A percentile compares a stretch with the other conserved stretches of the same genome.
Evolutionary conservation across 2,888 invertebrate species (phyloP).

Genomic region (Polyploca ridens): DNA sequence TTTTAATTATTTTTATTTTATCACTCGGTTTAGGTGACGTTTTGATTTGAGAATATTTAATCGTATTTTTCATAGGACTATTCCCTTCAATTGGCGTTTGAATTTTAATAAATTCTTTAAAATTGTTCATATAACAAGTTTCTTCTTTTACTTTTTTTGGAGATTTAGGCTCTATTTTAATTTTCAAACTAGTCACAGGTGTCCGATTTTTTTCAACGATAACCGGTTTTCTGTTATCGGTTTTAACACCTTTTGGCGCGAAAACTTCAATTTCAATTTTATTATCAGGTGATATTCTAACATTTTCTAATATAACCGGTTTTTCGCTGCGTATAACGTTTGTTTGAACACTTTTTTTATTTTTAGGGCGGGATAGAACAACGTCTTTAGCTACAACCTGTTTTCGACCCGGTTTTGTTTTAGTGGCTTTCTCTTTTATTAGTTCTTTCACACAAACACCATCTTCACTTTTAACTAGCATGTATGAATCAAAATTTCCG

Average conservation of each 20-base stretch:
- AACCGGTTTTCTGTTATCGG: background rate
- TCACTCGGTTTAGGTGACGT: background rate
- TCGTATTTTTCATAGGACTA: background rate
- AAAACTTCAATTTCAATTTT: background rate
- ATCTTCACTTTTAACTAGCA: conserved; percentile 43
- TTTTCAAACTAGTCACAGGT: background rate
- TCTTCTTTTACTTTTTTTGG: background rate
- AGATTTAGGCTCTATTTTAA: too few relatives aligned
- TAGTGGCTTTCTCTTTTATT: conserved; percentile 4
- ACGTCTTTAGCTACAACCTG: background rate
- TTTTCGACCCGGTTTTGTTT: background rate
- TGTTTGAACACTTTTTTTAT: background rate
- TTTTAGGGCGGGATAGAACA: background rate
- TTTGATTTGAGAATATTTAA: background rate
- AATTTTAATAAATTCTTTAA: background rate
- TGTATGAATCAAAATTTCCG: conserved; percentile 34
- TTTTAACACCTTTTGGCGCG: background rate
- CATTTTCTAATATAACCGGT: background rate
- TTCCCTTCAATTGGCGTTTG: background rate
- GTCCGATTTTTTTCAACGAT: background rate
- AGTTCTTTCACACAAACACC: conserved; percentile 41
- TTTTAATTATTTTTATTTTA: background rate
- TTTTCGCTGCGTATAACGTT: background rate
- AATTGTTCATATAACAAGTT: background rate
- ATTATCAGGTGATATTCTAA: background rate